A percentile compares a stretch with the other conserved stretches of the same genome.
Evolutionary conservation across 1,140 invertebrate species (phyloP).

Genomic region (Eubasilissa regina): DNA sequence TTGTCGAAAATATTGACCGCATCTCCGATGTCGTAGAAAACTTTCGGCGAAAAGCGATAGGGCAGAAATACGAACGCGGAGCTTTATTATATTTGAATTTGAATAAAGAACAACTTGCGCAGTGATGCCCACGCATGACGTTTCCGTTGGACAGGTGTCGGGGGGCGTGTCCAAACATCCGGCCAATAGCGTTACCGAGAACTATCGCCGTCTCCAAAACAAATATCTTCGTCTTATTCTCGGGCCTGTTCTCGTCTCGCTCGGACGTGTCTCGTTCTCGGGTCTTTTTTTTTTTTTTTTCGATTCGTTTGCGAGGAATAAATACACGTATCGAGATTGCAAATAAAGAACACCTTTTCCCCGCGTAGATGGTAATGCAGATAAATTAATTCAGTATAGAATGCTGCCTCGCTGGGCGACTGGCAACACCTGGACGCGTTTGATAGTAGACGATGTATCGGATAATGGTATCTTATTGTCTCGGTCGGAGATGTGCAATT

Average conservation of each 20-base stretch:
- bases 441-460: too few relatives aligned
- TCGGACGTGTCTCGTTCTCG: neutral
- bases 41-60: neutral
- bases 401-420: too few relatives aligned
- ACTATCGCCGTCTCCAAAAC: slow-evolving; percentile 30
- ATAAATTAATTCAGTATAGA: neutral
- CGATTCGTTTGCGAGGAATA: slow-evolving; percentile 20
- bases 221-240: slow-evolving; percentile 37
- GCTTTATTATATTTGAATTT: slow-evolving; percentile 18
- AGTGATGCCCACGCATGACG: slow-evolving; percentile 47
- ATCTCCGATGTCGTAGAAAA: too few relatives aligned
- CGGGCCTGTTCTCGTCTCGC: slow-evolving; percentile 31
- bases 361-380: neutral
- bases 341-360: slow-evolving; percentile 28
- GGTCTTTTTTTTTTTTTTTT: neutral
- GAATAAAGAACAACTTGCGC: slow-evolving; percentile 25
- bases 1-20: too few relatives aligned
- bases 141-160: slow-evolving; percentile 53
- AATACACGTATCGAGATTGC: slow-evolving; percentile 28
- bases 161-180: slow-evolving; percentile 49
- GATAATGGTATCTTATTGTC: too few relatives aligned
- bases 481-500: too few relatives aligned
- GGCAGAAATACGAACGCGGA: neutral
- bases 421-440: too few relatives aligned
- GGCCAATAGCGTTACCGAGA: slow-evolving; percentile 43